Base-by-base conservation (phyloP, 2,888 invertebrate genomes). In the Clitarchus hookeri region DNA sequence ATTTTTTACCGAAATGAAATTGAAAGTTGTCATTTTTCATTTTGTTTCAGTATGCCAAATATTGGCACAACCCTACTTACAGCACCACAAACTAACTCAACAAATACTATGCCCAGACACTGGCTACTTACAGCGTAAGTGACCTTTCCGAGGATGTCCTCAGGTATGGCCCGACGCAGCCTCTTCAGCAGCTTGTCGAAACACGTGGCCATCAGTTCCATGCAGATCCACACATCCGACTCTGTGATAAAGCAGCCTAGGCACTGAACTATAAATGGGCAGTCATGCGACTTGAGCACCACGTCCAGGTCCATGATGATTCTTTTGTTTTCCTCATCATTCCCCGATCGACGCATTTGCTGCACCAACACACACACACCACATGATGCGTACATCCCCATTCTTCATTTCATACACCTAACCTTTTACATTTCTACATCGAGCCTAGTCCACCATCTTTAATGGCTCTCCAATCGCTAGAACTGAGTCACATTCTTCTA, bases 161-260 rank as follows among this genome's bases (percentile, higher is more conserved):
- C 99, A 6, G 99, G 99, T 90, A 99, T 97, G n/a, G 98, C 96
- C 89, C 95, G 94, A 88, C 96, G 95, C 78, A 97, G 93, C 89
- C 95, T 93, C 92, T 98, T 98, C 88, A 99, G 93, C 90, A 99
- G 93, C 93, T 99, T 99, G 91, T 99, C 99, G 91, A 99, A 96
- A 92, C 99, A 99, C 27, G 98, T 98, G 23, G 98, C 96, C 99
- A 99, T 99, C 89, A 99, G 93, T 92, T 99, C 99, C 99, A 99
- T 99, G 91, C 99, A 99, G 91, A 99, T 99, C 98, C 99, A 99
- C 0, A 99, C 99, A 91, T 99, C 98, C 0, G 97, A 96, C 91
- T 98, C 97, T 0, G 98, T 98, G 86, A 99, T 98, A 92, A 99
- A 99, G 92, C 98, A 99, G 80, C 99, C 99, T 90, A 98, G 94